Evolutionary conservation across 1,140 invertebrate species (phyloP).

Genomic region (Panulirus ornatus): DNA sequence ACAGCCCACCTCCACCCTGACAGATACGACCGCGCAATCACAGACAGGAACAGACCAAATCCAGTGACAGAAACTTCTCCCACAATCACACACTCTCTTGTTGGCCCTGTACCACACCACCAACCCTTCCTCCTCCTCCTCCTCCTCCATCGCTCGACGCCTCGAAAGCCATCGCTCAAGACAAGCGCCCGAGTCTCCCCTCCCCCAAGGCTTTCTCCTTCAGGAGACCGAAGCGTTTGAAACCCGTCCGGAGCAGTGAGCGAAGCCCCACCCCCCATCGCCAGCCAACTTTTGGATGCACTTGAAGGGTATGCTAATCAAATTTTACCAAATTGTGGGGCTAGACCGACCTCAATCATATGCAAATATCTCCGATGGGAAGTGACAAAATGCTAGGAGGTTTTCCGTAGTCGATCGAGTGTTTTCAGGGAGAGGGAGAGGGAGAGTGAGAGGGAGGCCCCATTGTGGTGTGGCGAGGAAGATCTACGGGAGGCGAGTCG

Average conservation of each 20-base stretch:
- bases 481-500: not conserved
- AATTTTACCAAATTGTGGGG: constrained; percentile 70
- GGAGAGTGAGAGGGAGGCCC: no score
- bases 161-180: not conserved
- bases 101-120: no score
- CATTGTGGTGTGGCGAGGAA: not conserved
- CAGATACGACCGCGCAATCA: not conserved
- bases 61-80: not conserved
- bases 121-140: not conserved
- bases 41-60: not conserved
- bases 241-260: not conserved
- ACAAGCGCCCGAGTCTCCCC: not conserved
- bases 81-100: not conserved
- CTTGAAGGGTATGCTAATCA: constrained; percentile 69
- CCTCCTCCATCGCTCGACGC: not conserved
- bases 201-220: not conserved
- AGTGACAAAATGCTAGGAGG: constrained; percentile 62
- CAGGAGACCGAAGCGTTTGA: not conserved
- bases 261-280: no score
- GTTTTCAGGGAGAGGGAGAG: no score
- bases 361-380: constrained; percentile 70
- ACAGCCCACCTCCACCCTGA: not conserved
- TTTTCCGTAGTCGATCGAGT: constrained; percentile 49
- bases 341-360: constrained; percentile 69
- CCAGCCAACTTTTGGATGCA: constrained; percentile 64